Evolutionary conservation across 2,113 vertebrate genomes (phyloP).

Genomic region (Spheniscus mendiculus): DNA sequence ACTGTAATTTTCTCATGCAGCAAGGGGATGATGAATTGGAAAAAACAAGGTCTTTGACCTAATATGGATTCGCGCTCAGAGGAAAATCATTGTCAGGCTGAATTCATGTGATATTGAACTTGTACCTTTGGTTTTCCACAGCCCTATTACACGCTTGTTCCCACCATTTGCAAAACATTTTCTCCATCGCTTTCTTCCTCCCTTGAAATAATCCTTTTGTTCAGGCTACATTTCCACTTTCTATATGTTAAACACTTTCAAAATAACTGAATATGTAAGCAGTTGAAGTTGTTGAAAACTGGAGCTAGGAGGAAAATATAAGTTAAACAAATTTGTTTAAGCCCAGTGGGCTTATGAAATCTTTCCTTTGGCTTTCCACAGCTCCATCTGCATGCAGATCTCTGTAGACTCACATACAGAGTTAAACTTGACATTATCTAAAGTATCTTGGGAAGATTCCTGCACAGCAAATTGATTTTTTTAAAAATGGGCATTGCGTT

Average conservation of each 20-base stretch:
- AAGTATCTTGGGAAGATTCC: not conserved
- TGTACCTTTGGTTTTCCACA: not conserved
- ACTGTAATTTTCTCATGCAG: not conserved
- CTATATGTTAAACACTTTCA: not conserved
- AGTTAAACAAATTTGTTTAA: conserved; percentile 58
- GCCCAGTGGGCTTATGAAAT: not conserved
- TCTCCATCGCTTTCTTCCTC: not conserved
- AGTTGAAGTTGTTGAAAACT: conserved; percentile 19
- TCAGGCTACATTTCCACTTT: not conserved
- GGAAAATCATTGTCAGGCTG: not conserved
- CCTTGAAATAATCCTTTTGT: conserved; percentile 3
- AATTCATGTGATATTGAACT: not conserved
- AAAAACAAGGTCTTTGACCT: not conserved
- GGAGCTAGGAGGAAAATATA: conserved; percentile 17
- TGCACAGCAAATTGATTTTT: not conserved
- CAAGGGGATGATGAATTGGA: not conserved
- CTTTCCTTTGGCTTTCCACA: conserved; percentile 1
- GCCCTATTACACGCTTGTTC: not conserved
- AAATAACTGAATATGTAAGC: not conserved
- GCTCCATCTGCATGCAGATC: conserved; percentile 9
- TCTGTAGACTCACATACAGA: not conserved
- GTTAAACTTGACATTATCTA: conserved; percentile 23
- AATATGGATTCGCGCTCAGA: not conserved
- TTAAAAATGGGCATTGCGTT: not conserved
- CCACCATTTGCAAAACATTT: not conserved